Evolutionary conservation across 2,888 invertebrate genomes (phyloP).

Genomic region (Acronicta psi): DNA sequence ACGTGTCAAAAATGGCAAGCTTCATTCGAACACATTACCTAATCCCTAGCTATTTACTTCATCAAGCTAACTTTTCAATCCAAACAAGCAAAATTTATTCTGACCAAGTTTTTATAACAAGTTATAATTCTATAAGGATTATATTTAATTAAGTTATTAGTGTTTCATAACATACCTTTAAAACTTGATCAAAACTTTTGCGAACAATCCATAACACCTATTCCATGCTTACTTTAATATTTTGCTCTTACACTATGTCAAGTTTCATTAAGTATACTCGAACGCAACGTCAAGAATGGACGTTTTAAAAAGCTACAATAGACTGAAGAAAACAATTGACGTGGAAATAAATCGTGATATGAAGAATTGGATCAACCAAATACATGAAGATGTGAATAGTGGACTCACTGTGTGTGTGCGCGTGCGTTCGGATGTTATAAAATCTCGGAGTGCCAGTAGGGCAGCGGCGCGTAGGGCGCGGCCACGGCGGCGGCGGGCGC

Average conservation of each 20-base stretch:
- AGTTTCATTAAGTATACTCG: conserved; percentile 44
- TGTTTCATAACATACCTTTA: conserved; percentile 20
- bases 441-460: conserved; percentile 66
- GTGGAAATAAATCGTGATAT: conserved; percentile 46
- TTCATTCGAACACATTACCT: conserved; percentile 51
- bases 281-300: conserved; percentile 45
- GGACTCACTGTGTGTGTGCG: conserved; percentile 10
- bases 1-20: conserved; percentile 59
- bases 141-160: conserved; percentile 31
- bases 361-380: conserved; percentile 25
- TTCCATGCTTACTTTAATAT: conserved; percentile 37
- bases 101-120: conserved; percentile 50
- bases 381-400: not conserved
- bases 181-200: conserved; percentile 56
- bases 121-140: conserved; percentile 32
- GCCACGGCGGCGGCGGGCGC: conserved; percentile 25
- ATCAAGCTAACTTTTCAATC: conserved; percentile 39
- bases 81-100: conserved; percentile 42
- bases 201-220: conserved; percentile 36
- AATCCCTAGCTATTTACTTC: conserved; percentile 42
- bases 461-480: conserved; percentile 34
- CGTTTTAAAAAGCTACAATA: conserved; percentile 36
- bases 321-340: conserved; percentile 51
- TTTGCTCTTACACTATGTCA: conserved; percentile 29
- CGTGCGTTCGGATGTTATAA: conserved; percentile 63